phyloP scores from a whole-genome alignment of 2,113 vertebrate genomes.

The Macquaria ambigua region DNA sequence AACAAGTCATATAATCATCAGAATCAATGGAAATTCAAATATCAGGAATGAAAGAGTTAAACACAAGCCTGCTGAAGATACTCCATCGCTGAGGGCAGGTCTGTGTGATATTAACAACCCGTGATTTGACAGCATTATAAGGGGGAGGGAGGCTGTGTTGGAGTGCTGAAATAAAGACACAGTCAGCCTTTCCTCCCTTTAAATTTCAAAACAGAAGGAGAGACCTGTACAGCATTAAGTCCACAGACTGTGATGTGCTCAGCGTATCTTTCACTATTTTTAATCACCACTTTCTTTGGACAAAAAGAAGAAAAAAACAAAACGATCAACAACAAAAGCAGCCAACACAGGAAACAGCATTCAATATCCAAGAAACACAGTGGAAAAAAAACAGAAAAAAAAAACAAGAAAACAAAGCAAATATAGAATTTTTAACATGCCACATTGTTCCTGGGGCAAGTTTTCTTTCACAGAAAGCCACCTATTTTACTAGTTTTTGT shows the following conservation, averaged over 20 bases:
- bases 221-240: conserved; percentile 52
- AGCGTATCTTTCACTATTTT: conserved; percentile 66
- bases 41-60: conserved; percentile 32
- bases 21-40: conserved; percentile 32
- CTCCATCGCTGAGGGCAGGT: conserved; percentile 20
- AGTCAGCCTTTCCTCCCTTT: conserved; percentile 22
- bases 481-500: conserved; percentile 70
- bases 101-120: conserved; percentile 28
- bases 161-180: conserved; percentile 32
- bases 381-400: conserved; percentile 13
- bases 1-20: conserved; percentile 18
- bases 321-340: conserved; percentile 75
- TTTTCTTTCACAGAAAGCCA: conserved; percentile 81
- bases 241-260: conserved; percentile 54
- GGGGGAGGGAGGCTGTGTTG: neutral
- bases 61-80: conserved; percentile 27
- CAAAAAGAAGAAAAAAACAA: conserved; percentile 49
- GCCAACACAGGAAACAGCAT: conserved; percentile 71
- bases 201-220: conserved; percentile 50
- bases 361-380: conserved; percentile 69
- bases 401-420: conserved; percentile 57
- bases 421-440: conserved; percentile 73
- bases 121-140: conserved; percentile 38
- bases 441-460: conserved; percentile 73
- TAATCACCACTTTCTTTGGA: conserved; percentile 68